Evolutionary conservation across 2,888 invertebrate species (phyloP).

Genomic region (Callosobruchus maculatus): DNA sequence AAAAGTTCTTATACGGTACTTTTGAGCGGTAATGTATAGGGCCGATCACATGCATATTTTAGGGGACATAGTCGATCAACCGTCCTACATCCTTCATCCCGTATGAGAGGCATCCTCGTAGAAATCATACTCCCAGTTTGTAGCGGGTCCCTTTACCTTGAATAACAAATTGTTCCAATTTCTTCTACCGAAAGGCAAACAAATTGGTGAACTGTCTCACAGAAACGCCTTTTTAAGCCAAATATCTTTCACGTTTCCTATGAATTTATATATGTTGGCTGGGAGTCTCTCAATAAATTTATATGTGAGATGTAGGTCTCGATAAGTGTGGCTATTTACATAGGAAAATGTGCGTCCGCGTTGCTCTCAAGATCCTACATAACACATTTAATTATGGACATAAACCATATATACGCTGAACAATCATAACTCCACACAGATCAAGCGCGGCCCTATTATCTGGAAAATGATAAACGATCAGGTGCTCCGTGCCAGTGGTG

Average conservation of each 20-base stretch:
- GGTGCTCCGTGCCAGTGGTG: neutral
- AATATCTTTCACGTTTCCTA: neutral
- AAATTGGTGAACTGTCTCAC: neutral
- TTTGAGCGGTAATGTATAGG: too few species aligned
- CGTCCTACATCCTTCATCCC: too few species aligned
- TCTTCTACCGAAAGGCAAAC: too few species aligned
- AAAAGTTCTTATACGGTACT: too few species aligned
- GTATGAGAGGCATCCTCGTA: too few species aligned
- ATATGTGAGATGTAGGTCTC: neutral
- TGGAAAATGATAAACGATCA: slow-evolving; percentile 2
- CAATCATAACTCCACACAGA: slow-evolving; percentile 1
- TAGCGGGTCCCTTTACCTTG: too few species aligned
- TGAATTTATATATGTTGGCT: neutral
- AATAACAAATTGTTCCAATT: too few species aligned
- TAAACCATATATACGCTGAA: slow-evolving; percentile 2
- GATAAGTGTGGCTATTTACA: neutral
- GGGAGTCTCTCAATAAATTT: neutral
- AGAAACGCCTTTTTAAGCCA: neutral
- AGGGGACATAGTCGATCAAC: too few species aligned
- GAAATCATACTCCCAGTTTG: too few species aligned
- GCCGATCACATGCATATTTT: too few species aligned
- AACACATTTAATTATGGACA: slow-evolving; percentile 2
- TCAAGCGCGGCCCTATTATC: neutral
- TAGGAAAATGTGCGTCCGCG: neutral
- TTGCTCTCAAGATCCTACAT: neutral